Evolutionary conservation across 1,140 invertebrate species (phyloP).

Genomic region (Orius laevigatus): DNA sequence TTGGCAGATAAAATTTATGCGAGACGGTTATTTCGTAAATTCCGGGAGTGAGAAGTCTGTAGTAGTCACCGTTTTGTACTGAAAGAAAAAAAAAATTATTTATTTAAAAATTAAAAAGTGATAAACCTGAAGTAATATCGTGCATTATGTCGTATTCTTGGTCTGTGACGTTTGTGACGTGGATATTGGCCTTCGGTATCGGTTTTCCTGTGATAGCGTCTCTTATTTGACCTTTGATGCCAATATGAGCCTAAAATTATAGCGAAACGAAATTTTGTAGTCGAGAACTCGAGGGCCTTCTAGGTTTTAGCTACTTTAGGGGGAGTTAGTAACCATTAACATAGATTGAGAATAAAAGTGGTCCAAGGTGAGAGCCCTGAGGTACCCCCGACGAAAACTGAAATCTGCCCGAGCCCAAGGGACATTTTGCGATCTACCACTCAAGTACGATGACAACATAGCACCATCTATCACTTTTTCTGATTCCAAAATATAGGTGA

Average conservation of each 20-base stretch:
- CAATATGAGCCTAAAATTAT: constrained; percentile 49
- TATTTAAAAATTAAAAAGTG: constrained; percentile 11
- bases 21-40: constrained; percentile 64
- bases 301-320: too few species aligned
- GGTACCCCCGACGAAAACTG: too few species aligned
- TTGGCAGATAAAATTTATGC: constrained; percentile 19
- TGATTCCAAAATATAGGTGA: too few species aligned
- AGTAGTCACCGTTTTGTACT: constrained; percentile 79
- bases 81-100: constrained; percentile 24
- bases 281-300: too few species aligned
- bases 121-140: constrained; percentile 60
- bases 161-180: constrained; percentile 57
- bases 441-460: too few species aligned
- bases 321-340: too few species aligned
- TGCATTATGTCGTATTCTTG: constrained; percentile 46
- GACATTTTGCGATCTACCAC: too few species aligned
- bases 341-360: too few species aligned
- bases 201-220: constrained; percentile 38
- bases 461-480: too few species aligned
- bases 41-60: constrained; percentile 76
- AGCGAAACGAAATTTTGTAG: too few species aligned
- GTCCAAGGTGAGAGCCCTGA: too few species aligned
- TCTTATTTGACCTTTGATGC: constrained; percentile 51
- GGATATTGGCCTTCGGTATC: constrained; percentile 51
- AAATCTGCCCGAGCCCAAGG: too few species aligned